Evolutionary conservation across 1,140 invertebrate species (phyloP), one percentile per base, ranked within the genome.

Genomic region (Patella vulgata): DNA sequence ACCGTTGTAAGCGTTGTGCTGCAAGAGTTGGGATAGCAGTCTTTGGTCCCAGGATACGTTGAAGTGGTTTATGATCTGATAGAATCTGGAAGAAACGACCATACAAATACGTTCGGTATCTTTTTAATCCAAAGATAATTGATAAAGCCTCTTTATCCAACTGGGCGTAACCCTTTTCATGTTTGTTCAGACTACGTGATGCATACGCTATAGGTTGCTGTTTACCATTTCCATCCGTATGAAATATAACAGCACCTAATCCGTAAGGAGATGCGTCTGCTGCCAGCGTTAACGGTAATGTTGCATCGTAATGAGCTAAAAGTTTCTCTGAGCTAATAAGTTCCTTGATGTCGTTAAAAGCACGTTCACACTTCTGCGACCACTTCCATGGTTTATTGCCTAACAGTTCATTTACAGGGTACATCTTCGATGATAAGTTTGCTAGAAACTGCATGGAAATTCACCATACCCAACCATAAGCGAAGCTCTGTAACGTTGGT

Each of bases 161-260:
- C 60, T 88, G 68, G 12, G 82, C 0, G 28, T 88, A 89, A 12
- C 85, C 84, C 64, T 73, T 68, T 71, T 89, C 85, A 31, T 85
- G 70, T 30, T 58, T 40, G 9, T 70, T 74, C 14, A 88, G 57
- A 2, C 73, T 77, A 59, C 84, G 51, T 1, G 83, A 87, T 8
- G 82, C 80, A 74, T 14, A 78, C 79, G 73, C 84, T 87, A 88
- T 79, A 5, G 85, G 84, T 63, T 63, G 59, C 66, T 86, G 80
- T 81, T 0, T 86, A n/a, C n/a, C n/a, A n/a, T n/a, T n/a, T n/a
- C n/a, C n/a, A n/a, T n/a, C n/a, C n/a, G n/a, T n/a, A n/a, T n/a
- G n/a, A n/a, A n/a, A n/a, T n/a, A n/a, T n/a, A n/a, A n/a, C n/a
- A n/a, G n/a, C n/a, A n/a, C n/a, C 85, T 3, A 88, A 66, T n/a